phyloP scores from a whole-genome alignment of 2,888 invertebrate genomes.

The Xestia ashworthii region DNA sequence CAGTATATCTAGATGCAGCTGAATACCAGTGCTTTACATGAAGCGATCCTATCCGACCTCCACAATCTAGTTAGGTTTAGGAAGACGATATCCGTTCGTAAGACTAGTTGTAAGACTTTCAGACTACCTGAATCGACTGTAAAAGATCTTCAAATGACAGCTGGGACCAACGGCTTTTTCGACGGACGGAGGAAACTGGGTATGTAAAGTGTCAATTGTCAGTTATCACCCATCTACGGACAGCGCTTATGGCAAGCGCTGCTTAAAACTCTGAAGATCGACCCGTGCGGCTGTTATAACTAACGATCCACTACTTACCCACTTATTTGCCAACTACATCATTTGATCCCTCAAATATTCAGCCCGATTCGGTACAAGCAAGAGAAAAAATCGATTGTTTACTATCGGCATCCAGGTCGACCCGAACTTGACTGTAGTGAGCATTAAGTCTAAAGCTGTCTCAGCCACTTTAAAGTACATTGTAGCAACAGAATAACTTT shows the following conservation, averaged over 20 bases:
- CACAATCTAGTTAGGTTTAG: too few species aligned
- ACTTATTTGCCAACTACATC: background rate
- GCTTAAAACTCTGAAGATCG: background rate
- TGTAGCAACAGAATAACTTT: constrained; percentile 6
- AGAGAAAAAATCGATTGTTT: background rate
- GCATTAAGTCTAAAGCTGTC: background rate
- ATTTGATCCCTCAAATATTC: background rate
- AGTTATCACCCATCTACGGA: background rate
- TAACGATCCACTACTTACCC: background rate
- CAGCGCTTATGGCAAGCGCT: background rate
- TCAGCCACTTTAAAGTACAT: background rate
- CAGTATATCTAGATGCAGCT: background rate
- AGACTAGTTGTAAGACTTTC: too few species aligned
- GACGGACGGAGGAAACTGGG: background rate
- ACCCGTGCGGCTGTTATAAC: background rate
- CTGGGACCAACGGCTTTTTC: background rate
- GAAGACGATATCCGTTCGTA: too few species aligned
- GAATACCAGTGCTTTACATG: background rate
- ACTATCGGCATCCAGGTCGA: background rate
- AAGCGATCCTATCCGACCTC: too few species aligned
- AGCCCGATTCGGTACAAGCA: background rate
- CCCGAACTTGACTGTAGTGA: background rate
- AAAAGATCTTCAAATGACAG: background rate
- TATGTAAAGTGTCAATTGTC: background rate
- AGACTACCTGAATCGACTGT: background rate